Conservation (phyloP, 2,797 vertebrate genomes). For the Brachyrhaphis roseni region DNA sequence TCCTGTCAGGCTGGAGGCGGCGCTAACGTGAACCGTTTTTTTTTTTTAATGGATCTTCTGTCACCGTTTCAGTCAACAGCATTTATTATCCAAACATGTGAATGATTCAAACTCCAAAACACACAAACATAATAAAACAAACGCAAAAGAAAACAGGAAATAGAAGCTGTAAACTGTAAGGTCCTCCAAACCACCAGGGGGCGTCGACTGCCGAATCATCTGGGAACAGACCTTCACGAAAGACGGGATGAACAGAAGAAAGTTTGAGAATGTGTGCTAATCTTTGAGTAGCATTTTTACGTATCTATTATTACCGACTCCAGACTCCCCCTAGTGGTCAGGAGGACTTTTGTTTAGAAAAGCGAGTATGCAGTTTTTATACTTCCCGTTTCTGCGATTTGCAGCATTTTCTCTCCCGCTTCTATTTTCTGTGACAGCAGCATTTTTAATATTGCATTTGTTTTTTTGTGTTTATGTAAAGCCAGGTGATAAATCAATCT, state of each 20-base stretch:
- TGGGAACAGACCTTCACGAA: background rate
- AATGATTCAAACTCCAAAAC: background rate
- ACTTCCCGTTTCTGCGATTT: background rate
- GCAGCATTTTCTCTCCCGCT: too few relatives aligned
- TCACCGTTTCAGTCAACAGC: slow-evolving; percentile 35
- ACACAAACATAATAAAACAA: too few relatives aligned
- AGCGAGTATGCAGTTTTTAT: background rate
- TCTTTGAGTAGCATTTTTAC: background rate
- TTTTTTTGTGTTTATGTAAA: background rate
- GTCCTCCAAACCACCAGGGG: background rate
- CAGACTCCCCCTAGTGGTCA: background rate
- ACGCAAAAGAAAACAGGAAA: background rate
- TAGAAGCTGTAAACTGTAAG: background rate
- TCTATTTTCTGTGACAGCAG: too few relatives aligned
- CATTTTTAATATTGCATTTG: too few relatives aligned
- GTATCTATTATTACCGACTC: background rate
- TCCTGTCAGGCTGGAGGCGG: slow-evolving; percentile 26
- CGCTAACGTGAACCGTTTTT: slow-evolving; percentile 28
- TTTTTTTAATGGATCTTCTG: slow-evolving; percentile 29
- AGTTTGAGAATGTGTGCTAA: background rate
- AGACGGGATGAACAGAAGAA: background rate
- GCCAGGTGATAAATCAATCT: background rate
- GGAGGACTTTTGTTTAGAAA: background rate
- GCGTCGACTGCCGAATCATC: background rate
- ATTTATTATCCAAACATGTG: slow-evolving; percentile 49